Conservation (phyloP, 2,113 vertebrate species). For the Oenanthe melanoleuca region DNA sequence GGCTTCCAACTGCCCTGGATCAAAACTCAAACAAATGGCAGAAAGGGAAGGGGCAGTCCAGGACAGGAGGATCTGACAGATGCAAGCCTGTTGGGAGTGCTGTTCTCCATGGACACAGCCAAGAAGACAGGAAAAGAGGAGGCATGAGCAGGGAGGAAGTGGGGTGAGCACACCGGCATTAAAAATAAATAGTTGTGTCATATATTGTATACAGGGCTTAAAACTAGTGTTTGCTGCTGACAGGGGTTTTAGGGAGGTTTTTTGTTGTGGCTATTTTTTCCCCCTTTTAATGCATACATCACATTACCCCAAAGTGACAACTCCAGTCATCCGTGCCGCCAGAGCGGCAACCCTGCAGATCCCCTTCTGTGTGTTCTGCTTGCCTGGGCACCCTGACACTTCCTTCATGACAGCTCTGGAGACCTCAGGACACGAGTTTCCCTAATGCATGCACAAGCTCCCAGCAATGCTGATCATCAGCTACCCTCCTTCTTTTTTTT, state of each 20-base stretch:
- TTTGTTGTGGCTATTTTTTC: neutral
- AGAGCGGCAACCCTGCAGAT: neutral
- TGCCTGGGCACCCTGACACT: slow-evolving; percentile 47
- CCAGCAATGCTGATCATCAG: neutral
- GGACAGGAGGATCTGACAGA: slow-evolving; percentile 43
- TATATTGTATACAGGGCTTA: neutral
- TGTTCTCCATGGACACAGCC: neutral
- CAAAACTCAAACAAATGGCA: slow-evolving; percentile 35
- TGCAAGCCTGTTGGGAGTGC: slow-evolving; percentile 40
- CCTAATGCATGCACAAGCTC: neutral
- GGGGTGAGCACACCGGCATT: neutral
- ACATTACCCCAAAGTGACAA: slow-evolving; percentile 46
- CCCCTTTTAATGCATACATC: slow-evolving; percentile 15
- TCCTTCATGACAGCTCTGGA: slow-evolving; percentile 40
- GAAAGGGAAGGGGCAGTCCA: slow-evolving; percentile 3
- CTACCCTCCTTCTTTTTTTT: neutral
- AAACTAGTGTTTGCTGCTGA: neutral
- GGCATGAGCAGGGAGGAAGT: neutral
- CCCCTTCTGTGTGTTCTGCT: slow-evolving; percentile 57
- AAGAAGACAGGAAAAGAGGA: neutral
- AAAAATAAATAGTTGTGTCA: neutral
- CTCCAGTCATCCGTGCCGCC: slow-evolving; percentile 10
- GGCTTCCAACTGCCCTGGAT: slow-evolving; percentile 26
- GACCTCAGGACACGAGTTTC: neutral
- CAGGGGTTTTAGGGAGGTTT: neutral